Percentiles rank a stretch among this genome's conserved stretches.
phyloP scores from a whole-genome alignment of 2,113 vertebrate genomes.

The Geothlypis trichas region DNA sequence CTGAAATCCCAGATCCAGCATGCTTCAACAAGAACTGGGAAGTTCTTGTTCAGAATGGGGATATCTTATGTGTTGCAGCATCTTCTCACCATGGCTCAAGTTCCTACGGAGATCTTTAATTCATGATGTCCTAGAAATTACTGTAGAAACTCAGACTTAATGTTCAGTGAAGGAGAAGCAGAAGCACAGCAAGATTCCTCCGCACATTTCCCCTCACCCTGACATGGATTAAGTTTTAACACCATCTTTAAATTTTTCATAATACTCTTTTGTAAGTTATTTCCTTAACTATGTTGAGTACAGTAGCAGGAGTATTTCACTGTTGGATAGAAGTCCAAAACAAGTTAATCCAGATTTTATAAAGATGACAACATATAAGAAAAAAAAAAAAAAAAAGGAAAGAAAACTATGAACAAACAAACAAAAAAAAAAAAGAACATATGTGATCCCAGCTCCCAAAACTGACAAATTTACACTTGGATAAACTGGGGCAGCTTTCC shows the following conservation, averaged over 20 bases:
- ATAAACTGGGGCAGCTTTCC: background rate
- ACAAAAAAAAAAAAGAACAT: background rate
- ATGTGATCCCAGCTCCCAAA: background rate
- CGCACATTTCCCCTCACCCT: background rate
- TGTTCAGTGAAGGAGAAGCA: slow-evolving; percentile 28
- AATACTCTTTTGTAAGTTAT: background rate
- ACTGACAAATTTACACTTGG: background rate
- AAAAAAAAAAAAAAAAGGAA: background rate
- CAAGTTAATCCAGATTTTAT: background rate
- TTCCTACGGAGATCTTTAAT: slow-evolving; percentile 22
- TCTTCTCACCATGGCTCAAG: background rate
- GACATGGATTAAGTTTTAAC: background rate
- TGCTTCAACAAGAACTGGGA: background rate
- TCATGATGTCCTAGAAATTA: slow-evolving; percentile 37
- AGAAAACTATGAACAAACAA: background rate
- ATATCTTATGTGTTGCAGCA: background rate
- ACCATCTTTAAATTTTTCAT: background rate
- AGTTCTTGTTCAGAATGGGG: background rate
- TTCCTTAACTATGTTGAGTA: background rate
- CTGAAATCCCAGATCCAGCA: background rate
- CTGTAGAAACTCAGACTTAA: background rate
- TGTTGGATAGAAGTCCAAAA: background rate
- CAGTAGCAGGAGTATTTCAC: background rate
- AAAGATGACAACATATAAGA: background rate
- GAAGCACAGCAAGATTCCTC: background rate